phyloP scores from a whole-genome alignment of 2,888 invertebrate species.

The Chrysolina oricalcia region DNA sequence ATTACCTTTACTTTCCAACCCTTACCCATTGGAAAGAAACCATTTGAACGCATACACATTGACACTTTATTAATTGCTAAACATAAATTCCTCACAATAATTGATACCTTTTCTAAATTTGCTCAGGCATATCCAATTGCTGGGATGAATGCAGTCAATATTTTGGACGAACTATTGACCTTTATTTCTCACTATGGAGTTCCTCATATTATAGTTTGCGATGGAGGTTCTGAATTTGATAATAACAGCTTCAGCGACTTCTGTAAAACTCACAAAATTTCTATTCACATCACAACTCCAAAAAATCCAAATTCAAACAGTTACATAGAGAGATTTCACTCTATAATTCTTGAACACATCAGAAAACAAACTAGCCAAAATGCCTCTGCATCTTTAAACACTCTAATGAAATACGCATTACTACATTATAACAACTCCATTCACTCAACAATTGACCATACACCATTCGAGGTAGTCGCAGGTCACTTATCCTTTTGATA shows the following conservation, averaged over 20 bases:
- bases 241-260: neutral
- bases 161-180: neutral
- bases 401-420: neutral
- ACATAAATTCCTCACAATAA: conserved; percentile 38
- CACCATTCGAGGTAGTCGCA: neutral
- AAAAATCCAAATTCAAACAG: neutral
- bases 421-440: neutral
- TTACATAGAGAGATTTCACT: neutral
- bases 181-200: too few species aligned
- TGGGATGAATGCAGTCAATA: conserved; percentile 6
- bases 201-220: neutral
- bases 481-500: neutral
- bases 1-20: too few species aligned
- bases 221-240: neutral
- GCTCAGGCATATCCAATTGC: conserved; percentile 32
- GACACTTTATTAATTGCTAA: neutral
- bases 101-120: conserved; percentile 39
- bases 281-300: too few species aligned
- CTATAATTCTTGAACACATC: neutral
- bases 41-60: conserved; percentile 11
- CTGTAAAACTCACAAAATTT: neutral
- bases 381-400: neutral
- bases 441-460: neutral
- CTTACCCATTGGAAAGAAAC: neutral
- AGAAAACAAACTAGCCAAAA: neutral